Percentiles rank a stretch among this genome's conserved stretches.
phyloP scores from a whole-genome alignment of 2,888 invertebrate genomes.

The Formica aserva region DNA sequence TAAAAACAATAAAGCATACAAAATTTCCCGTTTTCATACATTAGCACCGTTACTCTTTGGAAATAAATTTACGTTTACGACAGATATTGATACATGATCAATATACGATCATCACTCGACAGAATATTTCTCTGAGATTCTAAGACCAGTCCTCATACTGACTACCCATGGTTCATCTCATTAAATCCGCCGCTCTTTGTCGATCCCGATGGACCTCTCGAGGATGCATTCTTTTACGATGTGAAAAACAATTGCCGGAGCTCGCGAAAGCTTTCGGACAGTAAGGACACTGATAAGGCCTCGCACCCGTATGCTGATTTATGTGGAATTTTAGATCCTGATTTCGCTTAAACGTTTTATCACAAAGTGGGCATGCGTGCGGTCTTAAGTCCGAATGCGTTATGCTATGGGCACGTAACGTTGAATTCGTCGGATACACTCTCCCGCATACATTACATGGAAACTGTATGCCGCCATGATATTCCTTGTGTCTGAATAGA shows the following conservation, averaged over 20 bases:
- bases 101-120: conserved; percentile 45
- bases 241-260: conserved; percentile 91
- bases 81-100: conserved; percentile 52
- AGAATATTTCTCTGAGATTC: conserved; percentile 51
- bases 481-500: conserved; percentile 89
- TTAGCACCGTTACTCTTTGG: conserved; percentile 71
- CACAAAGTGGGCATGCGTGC: conserved; percentile 90
- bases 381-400: conserved; percentile 90
- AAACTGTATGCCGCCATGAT: conserved; percentile 87
- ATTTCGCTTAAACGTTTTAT: conserved; percentile 91
- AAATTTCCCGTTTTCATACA: conserved; percentile 58
- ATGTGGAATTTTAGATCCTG: conserved; percentile 92
- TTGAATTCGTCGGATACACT: conserved; percentile 90
- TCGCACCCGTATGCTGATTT: conserved; percentile 91
- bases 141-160: conserved; percentile 72
- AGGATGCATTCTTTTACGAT: conserved; percentile 91
- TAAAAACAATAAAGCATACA: conserved; percentile 67
- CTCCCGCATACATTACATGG: conserved; percentile 90
- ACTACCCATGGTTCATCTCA: conserved; percentile 86
- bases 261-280: conserved; percentile 91
- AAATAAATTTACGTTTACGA: conserved; percentile 65
- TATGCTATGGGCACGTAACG: conserved; percentile 90
- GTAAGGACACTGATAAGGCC: conserved; percentile 91
- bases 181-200: conserved; percentile 87
- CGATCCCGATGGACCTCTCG: conserved; percentile 88